A percentile compares a stretch with the other conserved stretches of the same genome.
phyloP scores from a whole-genome alignment of 2,113 vertebrate genomes.

The Garra rufa region DNA sequence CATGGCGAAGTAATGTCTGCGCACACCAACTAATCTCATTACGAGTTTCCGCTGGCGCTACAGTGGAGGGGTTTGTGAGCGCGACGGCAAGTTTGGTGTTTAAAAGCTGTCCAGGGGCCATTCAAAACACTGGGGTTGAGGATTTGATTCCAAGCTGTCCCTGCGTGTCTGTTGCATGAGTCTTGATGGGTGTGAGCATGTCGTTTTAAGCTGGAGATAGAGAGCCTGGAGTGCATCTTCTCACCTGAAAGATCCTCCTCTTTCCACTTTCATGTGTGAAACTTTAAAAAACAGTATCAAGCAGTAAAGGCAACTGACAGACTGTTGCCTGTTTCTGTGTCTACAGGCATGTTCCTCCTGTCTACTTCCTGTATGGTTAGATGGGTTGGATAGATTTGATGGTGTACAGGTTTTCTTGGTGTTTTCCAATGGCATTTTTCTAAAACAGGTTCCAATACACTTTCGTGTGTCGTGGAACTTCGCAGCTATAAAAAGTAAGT shows the following conservation, averaged over 20 bases:
- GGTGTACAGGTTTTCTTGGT: background rate
- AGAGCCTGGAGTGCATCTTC: background rate
- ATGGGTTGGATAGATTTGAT: background rate
- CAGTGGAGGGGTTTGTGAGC: slow-evolving; percentile 85
- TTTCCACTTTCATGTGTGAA: too few relatives aligned
- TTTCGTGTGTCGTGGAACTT: background rate
- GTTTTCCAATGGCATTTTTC: background rate
- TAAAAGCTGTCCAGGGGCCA: slow-evolving; percentile 44
- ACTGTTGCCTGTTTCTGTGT: background rate
- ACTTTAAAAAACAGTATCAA: background rate
- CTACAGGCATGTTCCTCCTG: slow-evolving; percentile 6
- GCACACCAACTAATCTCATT: slow-evolving; percentile 93
- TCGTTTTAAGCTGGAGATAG: background rate
- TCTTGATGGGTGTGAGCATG: background rate
- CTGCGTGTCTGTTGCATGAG: background rate
- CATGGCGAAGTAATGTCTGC: slow-evolving; percentile 93
- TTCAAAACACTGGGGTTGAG: slow-evolving; percentile 35
- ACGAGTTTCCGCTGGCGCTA: slow-evolving; percentile 88
- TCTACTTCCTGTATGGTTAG: slow-evolving; percentile 18
- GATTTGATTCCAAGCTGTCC: slow-evolving; percentile 7
- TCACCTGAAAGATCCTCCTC: background rate
- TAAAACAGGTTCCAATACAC: background rate
- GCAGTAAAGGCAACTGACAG: too few relatives aligned
- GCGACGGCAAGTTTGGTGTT: slow-evolving; percentile 35
- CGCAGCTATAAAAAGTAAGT: background rate